These are phyloP conservation scores for Diglossa brunneiventris DNA, from an alignment of 2,113 vertebrate genomes.

Conservation along the genomic window DNA sequence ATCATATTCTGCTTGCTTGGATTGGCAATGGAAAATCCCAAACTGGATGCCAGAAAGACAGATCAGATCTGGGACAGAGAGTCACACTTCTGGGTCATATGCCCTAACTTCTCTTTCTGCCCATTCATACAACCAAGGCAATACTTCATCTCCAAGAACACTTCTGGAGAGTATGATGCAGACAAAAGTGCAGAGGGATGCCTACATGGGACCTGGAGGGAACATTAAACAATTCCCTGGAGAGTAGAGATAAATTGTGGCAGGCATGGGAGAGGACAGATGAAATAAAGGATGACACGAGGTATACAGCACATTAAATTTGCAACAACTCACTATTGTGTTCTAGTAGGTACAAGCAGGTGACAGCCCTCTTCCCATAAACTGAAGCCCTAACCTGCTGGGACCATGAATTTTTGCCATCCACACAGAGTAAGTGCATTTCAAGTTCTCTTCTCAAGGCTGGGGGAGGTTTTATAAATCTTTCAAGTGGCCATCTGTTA, in stretches of 20 bases:
- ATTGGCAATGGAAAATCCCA: not conserved
- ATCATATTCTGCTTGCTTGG: not conserved
- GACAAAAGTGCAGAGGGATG: not conserved
- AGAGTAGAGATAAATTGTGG: not conserved
- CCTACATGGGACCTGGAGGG: not conserved
- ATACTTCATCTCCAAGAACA: not conserved
- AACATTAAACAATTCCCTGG: not conserved
- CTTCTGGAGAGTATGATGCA: not conserved
- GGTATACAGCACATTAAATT: not conserved
- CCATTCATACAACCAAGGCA: not conserved
- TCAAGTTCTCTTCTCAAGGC: not conserved
- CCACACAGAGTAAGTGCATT: not conserved
- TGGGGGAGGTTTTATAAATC: not conserved
- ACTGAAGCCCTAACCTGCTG: not conserved
- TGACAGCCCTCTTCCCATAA: not conserved
- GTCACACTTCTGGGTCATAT: not conserved
- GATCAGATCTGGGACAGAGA: not conserved
- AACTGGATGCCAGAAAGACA: not conserved
- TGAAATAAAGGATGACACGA: not conserved
- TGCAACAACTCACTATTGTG: not conserved
- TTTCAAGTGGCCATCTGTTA: not conserved
- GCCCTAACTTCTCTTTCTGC: not conserved
- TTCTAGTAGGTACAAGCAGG: not conserved
- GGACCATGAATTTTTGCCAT: not conserved
- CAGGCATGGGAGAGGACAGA: not conserved